Evolutionary conservation across 1,140 invertebrate species (phyloP), one percentile per base, ranked within the genome.

Genomic region (Drosophila bipectinata): DNA sequence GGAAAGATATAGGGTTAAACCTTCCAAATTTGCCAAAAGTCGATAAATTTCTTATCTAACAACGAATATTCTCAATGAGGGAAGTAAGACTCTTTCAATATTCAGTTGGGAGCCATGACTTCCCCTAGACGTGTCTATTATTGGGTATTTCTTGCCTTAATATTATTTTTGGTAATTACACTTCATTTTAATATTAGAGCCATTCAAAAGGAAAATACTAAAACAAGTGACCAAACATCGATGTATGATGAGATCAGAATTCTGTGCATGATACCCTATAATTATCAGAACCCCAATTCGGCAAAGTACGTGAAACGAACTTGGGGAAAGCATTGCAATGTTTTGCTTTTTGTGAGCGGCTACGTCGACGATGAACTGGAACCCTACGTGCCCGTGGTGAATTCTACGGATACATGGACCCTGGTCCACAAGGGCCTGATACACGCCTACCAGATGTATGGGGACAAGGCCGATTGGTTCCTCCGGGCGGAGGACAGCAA

Each of bases 231-330:
- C 0, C 14, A 32, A 12, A 26, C 3, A 14, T 2, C 0, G 0
- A 8, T 79, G 3, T 74, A 63, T 15, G 34, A 75, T 6, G 15
- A 51, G 1, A 62, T 77, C 12, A 37, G 54, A 7, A 30, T 81
- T 18, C 55, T 73, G 5, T 77, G 79, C 58, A 48, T 82, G 68
- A 47, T 82, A 47, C 69, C 62, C 44, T 81, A 77, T 18, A 3
- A 60, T 9, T 72, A 80, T 21, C 1, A 14, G 0, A 1, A 54
- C 14, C 51, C 77, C 4, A 7, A 39, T 0, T n/a, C 56, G 1
- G 55, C 77, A 1, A 55, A 34, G n/a, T 79, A 47, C 54, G 59
- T 72, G 7, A 80, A 80, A 21, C 77, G 77, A 14, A 73, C 78
- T 30, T 77, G 78, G 67, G 62, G 61, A 8, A 61, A 52, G 8